Conservation (phyloP, 2,888 invertebrate species). For the Adineta ricciae region DNA sequence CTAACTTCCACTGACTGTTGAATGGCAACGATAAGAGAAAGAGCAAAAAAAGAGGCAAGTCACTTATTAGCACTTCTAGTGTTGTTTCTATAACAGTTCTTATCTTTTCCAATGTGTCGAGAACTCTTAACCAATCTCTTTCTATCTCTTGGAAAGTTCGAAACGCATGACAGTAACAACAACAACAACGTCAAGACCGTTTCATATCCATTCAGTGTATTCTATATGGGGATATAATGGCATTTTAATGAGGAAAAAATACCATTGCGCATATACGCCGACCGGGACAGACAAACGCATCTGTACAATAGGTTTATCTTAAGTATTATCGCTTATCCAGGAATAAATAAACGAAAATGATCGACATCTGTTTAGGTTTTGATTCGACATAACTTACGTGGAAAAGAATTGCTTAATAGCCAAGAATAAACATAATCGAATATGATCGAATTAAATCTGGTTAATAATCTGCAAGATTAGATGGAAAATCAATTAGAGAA, state of each 20-base stretch:
- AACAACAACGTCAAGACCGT: not conserved
- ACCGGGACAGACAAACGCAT: not conserved
- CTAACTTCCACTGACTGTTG: not conserved
- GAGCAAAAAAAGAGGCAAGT: not conserved
- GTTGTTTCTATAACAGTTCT: not conserved
- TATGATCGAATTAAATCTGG: not conserved
- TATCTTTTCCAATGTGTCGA: not conserved
- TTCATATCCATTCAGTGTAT: not conserved
- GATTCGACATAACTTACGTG: not conserved
- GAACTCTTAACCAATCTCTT: not conserved
- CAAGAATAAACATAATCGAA: not conserved
- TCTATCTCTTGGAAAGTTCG: not conserved
- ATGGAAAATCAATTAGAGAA: not conserved
- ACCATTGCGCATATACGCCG: not conserved
- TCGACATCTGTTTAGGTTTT: too few species aligned
- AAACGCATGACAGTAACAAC: not conserved
- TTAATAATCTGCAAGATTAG: not conserved
- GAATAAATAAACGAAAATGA: not conserved
- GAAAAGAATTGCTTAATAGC: not conserved
- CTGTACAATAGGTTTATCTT: not conserved
- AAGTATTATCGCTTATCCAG: not conserved
- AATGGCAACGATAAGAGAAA: not conserved
- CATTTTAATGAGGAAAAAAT: not conserved
- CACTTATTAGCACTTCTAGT: not conserved
- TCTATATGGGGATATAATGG: not conserved